Evolutionary conservation across 2,888 invertebrate species (phyloP).

Genomic region (Calliopum simillimum): DNA sequence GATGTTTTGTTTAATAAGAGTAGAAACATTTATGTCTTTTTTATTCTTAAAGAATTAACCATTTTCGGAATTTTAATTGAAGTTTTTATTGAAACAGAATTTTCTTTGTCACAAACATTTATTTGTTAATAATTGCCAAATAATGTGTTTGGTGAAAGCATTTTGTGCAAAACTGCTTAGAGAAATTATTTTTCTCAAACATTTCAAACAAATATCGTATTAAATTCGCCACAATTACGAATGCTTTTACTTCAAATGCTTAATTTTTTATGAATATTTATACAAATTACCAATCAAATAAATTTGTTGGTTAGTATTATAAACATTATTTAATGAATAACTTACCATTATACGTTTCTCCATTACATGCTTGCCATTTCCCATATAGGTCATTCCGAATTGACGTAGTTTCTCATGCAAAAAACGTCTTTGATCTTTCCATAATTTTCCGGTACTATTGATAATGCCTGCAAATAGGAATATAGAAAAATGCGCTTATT

Average conservation of each 20-base stretch:
- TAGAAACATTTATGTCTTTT: not conserved
- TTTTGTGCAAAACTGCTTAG: no score
- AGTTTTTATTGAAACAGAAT: no score
- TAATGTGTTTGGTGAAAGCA: no score
- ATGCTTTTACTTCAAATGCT: no score
- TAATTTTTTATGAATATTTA: not conserved
- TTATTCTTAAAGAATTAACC: not conserved
- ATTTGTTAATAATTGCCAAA: no score
- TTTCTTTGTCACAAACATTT: no score
- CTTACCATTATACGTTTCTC: constrained; percentile 86
- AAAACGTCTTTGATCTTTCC: constrained; percentile 91
- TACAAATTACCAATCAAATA: not conserved
- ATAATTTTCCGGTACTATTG: constrained; percentile 88
- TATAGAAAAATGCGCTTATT: constrained; percentile 31
- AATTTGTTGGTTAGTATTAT: not conserved
- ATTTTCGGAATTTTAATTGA: not conserved
- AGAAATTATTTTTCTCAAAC: no score
- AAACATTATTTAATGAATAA: constrained; percentile 40
- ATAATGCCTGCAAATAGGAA: constrained; percentile 78
- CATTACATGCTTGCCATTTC: constrained; percentile 83
- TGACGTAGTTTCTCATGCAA: constrained; percentile 85
- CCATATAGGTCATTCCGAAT: constrained; percentile 90
- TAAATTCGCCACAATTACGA: no score
- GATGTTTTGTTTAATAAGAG: not conserved
- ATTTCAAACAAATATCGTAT: no score